Percentiles rank a stretch among this genome's conserved stretches.
phyloP scores from a whole-genome alignment of 2,888 invertebrate species.

The Oegoconia quadripuncta region DNA sequence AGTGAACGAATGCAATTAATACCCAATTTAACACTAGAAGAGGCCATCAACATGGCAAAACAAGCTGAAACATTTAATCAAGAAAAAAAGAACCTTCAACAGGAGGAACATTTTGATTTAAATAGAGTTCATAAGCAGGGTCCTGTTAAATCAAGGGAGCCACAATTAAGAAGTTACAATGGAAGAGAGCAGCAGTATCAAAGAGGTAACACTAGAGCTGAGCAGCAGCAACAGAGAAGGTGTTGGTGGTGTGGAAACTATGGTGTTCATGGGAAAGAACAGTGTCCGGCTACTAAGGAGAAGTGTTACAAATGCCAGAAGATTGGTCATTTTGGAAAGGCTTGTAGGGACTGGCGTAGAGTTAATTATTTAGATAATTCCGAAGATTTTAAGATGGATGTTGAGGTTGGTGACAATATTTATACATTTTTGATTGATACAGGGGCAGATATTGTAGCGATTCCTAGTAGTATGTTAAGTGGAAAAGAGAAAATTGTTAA shows the following conservation, averaged over 20 bases:
- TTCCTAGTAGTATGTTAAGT: too few relatives aligned
- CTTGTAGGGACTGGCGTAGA: neutral
- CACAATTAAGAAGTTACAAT: neutral
- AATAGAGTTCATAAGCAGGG: neutral
- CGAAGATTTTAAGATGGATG: neutral
- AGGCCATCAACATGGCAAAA: neutral
- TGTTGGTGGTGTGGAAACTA: neutral
- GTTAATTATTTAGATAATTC: too few relatives aligned
- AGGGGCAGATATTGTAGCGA: too few relatives aligned
- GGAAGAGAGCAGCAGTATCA: too few relatives aligned
- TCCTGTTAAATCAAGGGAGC: neutral
- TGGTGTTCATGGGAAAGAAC: neutral
- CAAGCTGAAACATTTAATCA: neutral
- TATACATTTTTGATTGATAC: constrained; percentile 6
- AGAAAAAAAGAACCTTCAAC: neutral
- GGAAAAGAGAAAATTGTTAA: neutral
- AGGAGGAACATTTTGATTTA: neutral
- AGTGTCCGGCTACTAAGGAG: neutral
- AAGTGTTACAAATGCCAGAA: neutral
- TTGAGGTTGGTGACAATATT: too few relatives aligned
- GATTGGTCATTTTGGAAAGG: neutral
- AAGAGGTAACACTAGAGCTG: too few relatives aligned
- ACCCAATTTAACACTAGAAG: too few relatives aligned
- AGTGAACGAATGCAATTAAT: neutral
- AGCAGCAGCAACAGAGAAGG: too few relatives aligned